Conservation (phyloP, 1,140 invertebrate genomes). For the Aleiodes sp. region DNA sequence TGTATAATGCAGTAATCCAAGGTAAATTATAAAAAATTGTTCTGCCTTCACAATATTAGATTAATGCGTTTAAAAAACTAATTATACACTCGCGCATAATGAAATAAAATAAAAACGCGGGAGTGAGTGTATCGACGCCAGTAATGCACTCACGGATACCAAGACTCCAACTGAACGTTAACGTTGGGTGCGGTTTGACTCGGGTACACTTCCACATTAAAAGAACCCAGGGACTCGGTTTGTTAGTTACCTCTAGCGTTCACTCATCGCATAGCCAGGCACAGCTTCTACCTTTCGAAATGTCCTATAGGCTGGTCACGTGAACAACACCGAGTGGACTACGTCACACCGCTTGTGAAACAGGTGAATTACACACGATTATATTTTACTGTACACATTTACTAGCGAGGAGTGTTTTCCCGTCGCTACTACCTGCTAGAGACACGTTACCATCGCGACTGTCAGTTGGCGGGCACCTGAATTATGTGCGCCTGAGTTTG, state of each 20-base stretch:
- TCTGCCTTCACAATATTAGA: not conserved
- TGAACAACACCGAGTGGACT: not conserved
- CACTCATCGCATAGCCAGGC: not conserved
- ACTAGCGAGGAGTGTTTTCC: too few relatives aligned
- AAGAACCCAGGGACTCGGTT: slow-evolving; percentile 32
- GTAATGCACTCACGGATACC: not conserved
- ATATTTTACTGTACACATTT: too few relatives aligned
- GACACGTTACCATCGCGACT: not conserved
- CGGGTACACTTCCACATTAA: slow-evolving; percentile 42
- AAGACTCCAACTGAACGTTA: not conserved
- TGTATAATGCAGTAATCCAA: too few relatives aligned
- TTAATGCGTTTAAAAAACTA: not conserved
- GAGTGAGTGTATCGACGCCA: not conserved
- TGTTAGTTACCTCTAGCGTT: not conserved
- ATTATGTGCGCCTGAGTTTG: not conserved
- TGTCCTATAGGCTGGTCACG: slow-evolving; percentile 47
- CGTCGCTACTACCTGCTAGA: not conserved
- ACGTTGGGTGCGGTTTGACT: slow-evolving; percentile 56
- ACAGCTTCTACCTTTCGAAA: slow-evolving; percentile 37
- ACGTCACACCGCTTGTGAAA: slow-evolving; percentile 66
- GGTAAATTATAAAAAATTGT: not conserved
- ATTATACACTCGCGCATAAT: not conserved
- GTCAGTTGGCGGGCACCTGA: not conserved
- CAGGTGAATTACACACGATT: slow-evolving; percentile 51
- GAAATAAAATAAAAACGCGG: not conserved